Evolutionary conservation across 2,888 invertebrate genomes (phyloP).

Genomic region (Pseudeuparius sepicola): DNA sequence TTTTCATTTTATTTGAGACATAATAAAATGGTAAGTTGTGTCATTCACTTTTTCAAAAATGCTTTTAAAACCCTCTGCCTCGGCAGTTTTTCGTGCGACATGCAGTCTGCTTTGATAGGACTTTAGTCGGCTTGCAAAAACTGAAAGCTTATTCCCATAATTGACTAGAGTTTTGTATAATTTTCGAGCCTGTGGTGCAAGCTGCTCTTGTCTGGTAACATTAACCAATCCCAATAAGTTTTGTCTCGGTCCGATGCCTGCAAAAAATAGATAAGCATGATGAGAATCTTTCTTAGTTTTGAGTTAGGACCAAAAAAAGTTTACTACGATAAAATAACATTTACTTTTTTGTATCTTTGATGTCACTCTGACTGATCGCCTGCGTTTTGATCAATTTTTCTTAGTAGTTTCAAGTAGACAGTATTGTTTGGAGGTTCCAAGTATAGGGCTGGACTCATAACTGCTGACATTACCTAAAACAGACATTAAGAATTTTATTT

Average conservation of each 20-base stretch:
- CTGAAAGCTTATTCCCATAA: conserved; percentile 6
- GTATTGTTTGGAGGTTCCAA: conserved; percentile 2
- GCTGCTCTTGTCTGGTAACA: conserved; percentile 4
- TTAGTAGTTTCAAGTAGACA: conserved; percentile 3
- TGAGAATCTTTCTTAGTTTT: no score
- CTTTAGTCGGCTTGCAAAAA: conserved; percentile 5
- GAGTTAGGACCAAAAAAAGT: no score
- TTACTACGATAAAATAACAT: neutral
- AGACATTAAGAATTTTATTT: neutral
- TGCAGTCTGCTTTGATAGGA: conserved; percentile 5
- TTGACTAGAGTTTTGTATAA: conserved; percentile 6
- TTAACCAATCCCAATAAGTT: conserved; percentile 6
- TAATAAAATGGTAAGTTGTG: conserved; percentile 7
- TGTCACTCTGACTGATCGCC: conserved; percentile 4
- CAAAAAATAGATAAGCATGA: no score
- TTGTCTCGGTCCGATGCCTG: neutral
- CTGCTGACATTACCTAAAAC: conserved; percentile 6
- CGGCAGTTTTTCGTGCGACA: conserved; percentile 7
- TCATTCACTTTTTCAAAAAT: conserved; percentile 6
- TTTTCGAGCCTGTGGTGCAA: conserved; percentile 8
- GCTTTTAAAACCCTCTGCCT: conserved; percentile 2
- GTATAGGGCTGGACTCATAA: conserved; percentile 4
- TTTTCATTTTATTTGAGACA: conserved; percentile 6
- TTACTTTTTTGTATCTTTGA: conserved; percentile 1
- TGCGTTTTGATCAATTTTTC: conserved; percentile 4